These are phyloP conservation scores for Cinclus cinclus DNA, from an alignment of 2,113 vertebrate genomes.

Conservation along the genomic window DNA sequence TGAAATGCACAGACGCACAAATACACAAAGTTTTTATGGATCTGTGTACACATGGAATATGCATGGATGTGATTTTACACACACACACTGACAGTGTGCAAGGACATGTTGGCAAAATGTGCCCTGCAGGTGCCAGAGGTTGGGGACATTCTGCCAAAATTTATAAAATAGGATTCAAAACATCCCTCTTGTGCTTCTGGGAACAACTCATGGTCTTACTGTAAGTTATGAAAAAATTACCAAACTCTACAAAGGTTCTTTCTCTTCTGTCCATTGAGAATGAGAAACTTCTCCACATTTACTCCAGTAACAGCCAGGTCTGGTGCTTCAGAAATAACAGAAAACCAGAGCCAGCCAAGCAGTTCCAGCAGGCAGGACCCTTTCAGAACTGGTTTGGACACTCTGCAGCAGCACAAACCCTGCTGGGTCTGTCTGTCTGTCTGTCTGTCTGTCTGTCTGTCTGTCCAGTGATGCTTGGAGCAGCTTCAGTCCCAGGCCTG, in stretches of 20 bases:
- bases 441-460: too few relatives aligned
- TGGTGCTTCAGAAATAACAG: background rate
- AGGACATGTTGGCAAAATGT: accelerated
- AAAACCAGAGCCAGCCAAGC: background rate
- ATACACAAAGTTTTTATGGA: accelerated
- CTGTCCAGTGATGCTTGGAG: too few relatives aligned
- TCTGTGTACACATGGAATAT: accelerated
- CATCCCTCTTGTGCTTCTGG: background rate
- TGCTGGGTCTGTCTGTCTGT: background rate
- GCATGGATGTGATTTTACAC: background rate
- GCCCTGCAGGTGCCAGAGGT: background rate
- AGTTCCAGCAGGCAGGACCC: background rate
- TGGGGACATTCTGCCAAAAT: background rate
- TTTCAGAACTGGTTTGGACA: background rate
- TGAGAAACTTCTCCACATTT: background rate
- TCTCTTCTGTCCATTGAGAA: background rate
- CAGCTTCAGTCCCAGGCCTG: background rate
- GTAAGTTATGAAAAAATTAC: background rate
- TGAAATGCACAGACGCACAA: background rate
- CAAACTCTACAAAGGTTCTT: background rate
- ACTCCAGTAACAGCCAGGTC: background rate
- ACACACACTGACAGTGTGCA: accelerated
- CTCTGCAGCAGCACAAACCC: background rate
- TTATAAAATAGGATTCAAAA: background rate
- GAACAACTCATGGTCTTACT: background rate